phyloP scores from a whole-genome alignment of 2,888 invertebrate genomes.

The Sinhomidia bicolor region DNA sequence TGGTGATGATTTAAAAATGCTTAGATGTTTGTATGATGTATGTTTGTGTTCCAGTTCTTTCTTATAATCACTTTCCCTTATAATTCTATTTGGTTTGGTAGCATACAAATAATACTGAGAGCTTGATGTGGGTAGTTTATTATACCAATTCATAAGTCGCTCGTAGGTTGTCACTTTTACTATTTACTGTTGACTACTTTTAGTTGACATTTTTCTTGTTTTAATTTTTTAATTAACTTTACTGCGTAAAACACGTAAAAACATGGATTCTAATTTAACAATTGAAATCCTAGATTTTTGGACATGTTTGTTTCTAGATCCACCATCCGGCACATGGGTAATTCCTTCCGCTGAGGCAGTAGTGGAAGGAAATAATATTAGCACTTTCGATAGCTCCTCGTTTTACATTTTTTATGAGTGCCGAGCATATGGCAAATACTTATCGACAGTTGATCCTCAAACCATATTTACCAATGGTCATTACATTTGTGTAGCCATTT shows the following conservation, averaged over 20 bases:
- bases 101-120: too few relatives aligned
- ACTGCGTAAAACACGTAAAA: not conserved
- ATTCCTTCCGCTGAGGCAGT: not conserved
- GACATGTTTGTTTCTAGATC: slow-evolving; percentile 60
- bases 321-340: not conserved
- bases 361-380: not conserved
- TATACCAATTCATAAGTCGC: too few relatives aligned
- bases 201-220: too few relatives aligned
- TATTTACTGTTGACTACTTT: too few relatives aligned
- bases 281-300: slow-evolving; percentile 50
- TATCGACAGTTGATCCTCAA: not conserved
- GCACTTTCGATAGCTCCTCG: not conserved
- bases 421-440: slow-evolving; percentile 37
- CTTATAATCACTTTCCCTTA: too few relatives aligned
- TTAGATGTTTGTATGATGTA: too few relatives aligned
- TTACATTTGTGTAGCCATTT: slow-evolving; percentile 10
- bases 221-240: too few relatives aligned
- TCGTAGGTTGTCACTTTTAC: too few relatives aligned
- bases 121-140: too few relatives aligned
- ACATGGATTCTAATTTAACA: not conserved
- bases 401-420: slow-evolving; percentile 23
- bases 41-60: too few relatives aligned
- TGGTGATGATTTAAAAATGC: too few relatives aligned
- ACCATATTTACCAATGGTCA: slow-evolving; percentile 17
- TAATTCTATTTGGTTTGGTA: too few relatives aligned